Evolutionary conservation across 2,888 invertebrate genomes (phyloP).

Genomic region (Anticlea derivata): DNA sequence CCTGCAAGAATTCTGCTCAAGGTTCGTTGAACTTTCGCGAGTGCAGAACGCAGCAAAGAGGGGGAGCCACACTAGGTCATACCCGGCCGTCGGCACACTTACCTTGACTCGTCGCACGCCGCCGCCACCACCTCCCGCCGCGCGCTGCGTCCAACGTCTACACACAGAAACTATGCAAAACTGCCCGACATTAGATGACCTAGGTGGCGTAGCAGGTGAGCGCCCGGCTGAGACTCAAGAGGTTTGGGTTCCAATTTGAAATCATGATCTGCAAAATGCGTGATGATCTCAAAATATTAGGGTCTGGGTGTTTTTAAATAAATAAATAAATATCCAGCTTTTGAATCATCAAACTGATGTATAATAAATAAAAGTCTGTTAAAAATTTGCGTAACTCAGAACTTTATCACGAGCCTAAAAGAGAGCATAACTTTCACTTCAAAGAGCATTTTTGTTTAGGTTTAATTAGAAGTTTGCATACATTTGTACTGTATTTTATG

Average conservation of each 20-base stretch:
- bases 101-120: slow-evolving; percentile 79
- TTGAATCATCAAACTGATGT: too few species aligned
- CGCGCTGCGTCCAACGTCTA: slow-evolving; percentile 49
- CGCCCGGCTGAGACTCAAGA: too few species aligned
- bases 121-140: slow-evolving; percentile 43
- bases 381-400: too few species aligned
- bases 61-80: slow-evolving; percentile 79
- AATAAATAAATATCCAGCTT: too few species aligned
- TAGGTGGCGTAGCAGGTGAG: too few species aligned
- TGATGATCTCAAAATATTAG: too few species aligned
- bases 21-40: slow-evolving; percentile 82
- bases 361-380: too few species aligned
- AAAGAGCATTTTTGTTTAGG: slow-evolving; percentile 3
- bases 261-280: too few species aligned
- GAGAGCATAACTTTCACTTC: slow-evolving; percentile 24
- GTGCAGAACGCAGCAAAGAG: slow-evolving; percentile 78
- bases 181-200: slow-evolving; percentile 31
- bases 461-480: not conserved
- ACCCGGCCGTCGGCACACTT: slow-evolving; percentile 82
- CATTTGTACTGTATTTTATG: not conserved
- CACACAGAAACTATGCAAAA: slow-evolving; percentile 73
- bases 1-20: slow-evolving; percentile 79
- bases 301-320: too few species aligned
- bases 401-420: too few species aligned
- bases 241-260: too few species aligned